phyloP scores from a whole-genome alignment of 2,888 invertebrate genomes.

The Thalpophila matura region DNA sequence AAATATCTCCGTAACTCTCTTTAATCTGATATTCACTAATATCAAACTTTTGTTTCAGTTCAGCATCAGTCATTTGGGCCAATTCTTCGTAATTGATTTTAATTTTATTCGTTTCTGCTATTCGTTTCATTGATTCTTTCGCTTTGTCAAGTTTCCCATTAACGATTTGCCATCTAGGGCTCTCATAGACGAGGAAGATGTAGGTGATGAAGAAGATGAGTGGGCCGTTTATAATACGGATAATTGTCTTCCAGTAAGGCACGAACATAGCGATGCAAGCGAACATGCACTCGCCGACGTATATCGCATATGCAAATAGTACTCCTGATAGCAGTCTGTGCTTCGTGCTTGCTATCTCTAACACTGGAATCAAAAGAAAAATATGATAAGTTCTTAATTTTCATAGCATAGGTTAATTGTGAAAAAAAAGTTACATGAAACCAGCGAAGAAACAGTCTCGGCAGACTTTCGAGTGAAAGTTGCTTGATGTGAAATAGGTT shows the following conservation, averaged over 20 bases:
- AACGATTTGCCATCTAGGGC: slow-evolving; percentile 82
- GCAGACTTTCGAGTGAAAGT: not conserved
- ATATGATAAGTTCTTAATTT: slow-evolving; percentile 1
- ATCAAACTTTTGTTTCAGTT: slow-evolving; percentile 75
- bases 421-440: no score
- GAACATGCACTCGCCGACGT: slow-evolving; percentile 78
- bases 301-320: slow-evolving; percentile 77
- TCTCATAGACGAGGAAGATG: slow-evolving; percentile 76
- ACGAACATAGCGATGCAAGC: slow-evolving; percentile 79
- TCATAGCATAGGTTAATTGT: no score
- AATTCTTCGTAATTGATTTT: slow-evolving; percentile 73
- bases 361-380: slow-evolving; percentile 70
- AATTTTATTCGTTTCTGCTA: slow-evolving; percentile 76
- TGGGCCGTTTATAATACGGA: slow-evolving; percentile 79
- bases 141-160: slow-evolving; percentile 77
- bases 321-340: slow-evolving; percentile 79
- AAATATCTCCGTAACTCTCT: slow-evolving; percentile 72
- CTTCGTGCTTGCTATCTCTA: slow-evolving; percentile 78
- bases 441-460: no score
- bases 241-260: slow-evolving; percentile 79
- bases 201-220: slow-evolving; percentile 73
- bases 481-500: no score
- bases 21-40: slow-evolving; percentile 71
- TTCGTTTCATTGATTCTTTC: slow-evolving; percentile 70
- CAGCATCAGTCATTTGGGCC: slow-evolving; percentile 67